Conservation (phyloP, 2,113 vertebrate genomes). For the Excalfactoria chinensis region DNA sequence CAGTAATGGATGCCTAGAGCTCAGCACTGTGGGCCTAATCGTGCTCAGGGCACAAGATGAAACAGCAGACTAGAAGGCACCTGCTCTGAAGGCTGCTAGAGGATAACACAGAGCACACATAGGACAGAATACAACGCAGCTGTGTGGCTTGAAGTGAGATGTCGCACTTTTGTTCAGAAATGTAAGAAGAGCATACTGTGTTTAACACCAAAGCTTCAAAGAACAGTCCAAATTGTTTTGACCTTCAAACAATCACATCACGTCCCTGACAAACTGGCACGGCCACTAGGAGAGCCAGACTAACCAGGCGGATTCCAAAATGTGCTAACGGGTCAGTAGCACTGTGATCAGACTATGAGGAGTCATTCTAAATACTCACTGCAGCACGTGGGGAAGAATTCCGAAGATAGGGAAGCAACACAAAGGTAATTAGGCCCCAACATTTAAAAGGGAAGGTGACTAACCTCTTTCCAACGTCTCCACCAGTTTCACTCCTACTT, state of each 20-base stretch:
- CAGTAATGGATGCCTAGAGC: not conserved
- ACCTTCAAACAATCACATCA: not conserved
- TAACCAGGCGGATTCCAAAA: not conserved
- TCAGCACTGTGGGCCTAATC: not conserved
- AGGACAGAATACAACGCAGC: not conserved
- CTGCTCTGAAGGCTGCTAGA: not conserved
- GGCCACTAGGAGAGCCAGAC: not conserved
- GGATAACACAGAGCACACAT: not conserved
- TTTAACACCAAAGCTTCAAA: not conserved
- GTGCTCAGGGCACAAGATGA: not conserved
- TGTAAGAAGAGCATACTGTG: not conserved
- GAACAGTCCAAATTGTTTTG: not conserved
- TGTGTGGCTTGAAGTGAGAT: not conserved
- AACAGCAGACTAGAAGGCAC: not conserved
- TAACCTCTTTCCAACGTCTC: not conserved
- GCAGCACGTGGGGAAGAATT: not conserved
- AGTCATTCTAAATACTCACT: not conserved
- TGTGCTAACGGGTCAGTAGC: not conserved
- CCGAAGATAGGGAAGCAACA: not conserved
- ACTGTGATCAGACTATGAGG: not conserved
- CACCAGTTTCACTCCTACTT: not conserved
- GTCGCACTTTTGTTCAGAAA: not conserved
- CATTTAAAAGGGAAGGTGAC: not conserved
- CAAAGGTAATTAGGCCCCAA: not conserved
- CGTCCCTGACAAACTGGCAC: fast-evolving